Evolutionary conservation across 1,140 invertebrate genomes (phyloP).

Genomic region (Drosophila nannoptera): DNA sequence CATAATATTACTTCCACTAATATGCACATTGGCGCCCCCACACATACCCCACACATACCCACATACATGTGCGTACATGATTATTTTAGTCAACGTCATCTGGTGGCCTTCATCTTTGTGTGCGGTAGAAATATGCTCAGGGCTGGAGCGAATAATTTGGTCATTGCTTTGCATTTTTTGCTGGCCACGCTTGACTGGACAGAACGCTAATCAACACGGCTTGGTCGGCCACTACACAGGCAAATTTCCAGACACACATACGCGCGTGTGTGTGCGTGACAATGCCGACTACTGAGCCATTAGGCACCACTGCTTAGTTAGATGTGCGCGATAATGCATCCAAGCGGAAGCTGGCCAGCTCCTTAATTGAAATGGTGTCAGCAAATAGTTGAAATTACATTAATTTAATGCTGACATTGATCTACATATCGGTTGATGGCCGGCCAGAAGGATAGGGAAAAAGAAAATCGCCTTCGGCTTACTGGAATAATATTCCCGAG

Average conservation of each 20-base stretch:
- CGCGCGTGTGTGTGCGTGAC: neutral
- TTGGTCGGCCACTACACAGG: slow-evolving; percentile 31
- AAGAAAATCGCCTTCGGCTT: neutral
- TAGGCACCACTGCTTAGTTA: slow-evolving; percentile 24
- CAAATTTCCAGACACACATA: neutral
- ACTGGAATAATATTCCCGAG: neutral
- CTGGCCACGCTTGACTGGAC: slow-evolving; percentile 33
- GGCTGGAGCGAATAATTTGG: slow-evolving; percentile 22
- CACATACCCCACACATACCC: neutral
- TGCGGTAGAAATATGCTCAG: neutral
- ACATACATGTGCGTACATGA: neutral
- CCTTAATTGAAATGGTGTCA: slow-evolving; percentile 32
- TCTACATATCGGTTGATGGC: slow-evolving; percentile 1
- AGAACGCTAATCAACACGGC: slow-evolving; percentile 40
- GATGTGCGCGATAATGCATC: slow-evolving; percentile 32
- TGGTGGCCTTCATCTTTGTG: neutral
- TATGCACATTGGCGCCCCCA: neutral
- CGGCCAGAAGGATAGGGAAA: neutral
- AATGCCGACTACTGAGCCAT: slow-evolving; percentile 16
- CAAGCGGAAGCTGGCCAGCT: slow-evolving; percentile 26
- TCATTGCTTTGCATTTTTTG: slow-evolving; percentile 24
- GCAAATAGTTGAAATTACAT: slow-evolving; percentile 18
- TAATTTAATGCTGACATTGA: slow-evolving; percentile 11
- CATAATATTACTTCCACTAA: neutral
- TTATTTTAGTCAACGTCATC: slow-evolving; percentile 1